Evolutionary conservation across 1,140 invertebrate species (phyloP).

Genomic region (Steinernema feltiae): DNA sequence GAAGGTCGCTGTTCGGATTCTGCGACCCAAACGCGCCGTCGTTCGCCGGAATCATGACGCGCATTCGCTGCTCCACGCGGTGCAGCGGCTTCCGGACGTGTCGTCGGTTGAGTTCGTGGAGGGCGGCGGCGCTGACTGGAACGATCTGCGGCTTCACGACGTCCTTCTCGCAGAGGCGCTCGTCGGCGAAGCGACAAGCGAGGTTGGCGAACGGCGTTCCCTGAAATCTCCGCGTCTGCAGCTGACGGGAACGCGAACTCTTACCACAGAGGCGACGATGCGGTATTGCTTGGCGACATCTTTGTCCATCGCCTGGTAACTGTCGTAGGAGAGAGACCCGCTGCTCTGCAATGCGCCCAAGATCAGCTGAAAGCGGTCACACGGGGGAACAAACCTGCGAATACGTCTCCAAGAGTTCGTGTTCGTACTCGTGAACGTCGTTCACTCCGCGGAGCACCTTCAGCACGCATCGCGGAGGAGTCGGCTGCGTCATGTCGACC

Average conservation of each 20-base stretch:
- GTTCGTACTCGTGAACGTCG: constrained; percentile 10
- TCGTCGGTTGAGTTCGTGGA: neutral
- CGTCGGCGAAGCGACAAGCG: neutral
- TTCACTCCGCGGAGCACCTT: neutral
- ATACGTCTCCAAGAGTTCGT: neutral
- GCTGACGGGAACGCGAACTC: neutral
- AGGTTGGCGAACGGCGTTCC: neutral
- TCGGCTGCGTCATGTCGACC: too few relatives aligned
- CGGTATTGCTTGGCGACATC: neutral
- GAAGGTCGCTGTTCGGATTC: neutral
- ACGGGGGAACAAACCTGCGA: neutral
- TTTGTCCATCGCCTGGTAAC: neutral
- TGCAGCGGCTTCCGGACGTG: neutral
- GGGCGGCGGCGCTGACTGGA: neutral
- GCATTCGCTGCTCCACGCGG: neutral
- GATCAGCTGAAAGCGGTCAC: neutral
- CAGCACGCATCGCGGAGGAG: too few relatives aligned
- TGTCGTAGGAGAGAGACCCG: neutral
- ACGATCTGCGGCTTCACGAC: neutral
- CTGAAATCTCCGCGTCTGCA: neutral
- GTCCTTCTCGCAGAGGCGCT: neutral
- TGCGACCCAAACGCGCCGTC: neutral
- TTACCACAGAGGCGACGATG: neutral
- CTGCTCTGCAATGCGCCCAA: neutral
- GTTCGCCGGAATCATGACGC: neutral